Conservation (phyloP, 1,140 invertebrate genomes). For the Drosophila lowei region DNA sequence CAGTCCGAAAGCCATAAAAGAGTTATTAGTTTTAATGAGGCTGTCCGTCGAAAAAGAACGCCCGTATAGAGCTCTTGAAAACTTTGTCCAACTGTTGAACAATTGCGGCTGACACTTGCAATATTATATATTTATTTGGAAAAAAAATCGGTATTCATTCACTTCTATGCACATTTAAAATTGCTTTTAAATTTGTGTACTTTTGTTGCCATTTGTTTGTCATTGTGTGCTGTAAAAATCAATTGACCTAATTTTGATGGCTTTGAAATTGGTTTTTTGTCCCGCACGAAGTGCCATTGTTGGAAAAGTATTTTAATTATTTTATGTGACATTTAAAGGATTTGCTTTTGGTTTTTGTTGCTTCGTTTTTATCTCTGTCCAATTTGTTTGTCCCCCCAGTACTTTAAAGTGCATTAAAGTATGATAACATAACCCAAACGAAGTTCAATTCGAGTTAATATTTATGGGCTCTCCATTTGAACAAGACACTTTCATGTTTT, state of each 20-base stretch:
- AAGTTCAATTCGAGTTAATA: too few species aligned
- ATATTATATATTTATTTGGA: background rate
- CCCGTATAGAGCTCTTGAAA: constrained; percentile 7
- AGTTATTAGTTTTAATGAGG: constrained; percentile 67
- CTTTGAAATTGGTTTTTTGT: constrained; percentile 29
- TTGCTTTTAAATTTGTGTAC: constrained; percentile 30
- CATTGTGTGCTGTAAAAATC: constrained; percentile 40
- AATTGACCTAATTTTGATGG: constrained; percentile 43
- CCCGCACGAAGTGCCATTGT: constrained; percentile 13
- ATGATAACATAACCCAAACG: background rate
- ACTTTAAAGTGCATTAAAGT: constrained; percentile 15
- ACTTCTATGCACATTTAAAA: constrained; percentile 1
- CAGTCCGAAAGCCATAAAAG: constrained; percentile 49
- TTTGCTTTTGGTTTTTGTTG: constrained; percentile 12
- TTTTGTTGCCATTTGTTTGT: constrained; percentile 20
- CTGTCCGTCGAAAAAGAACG: constrained; percentile 15
- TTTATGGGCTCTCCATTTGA: too few species aligned
- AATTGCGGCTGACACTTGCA: constrained; percentile 1
- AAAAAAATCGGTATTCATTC: background rate
- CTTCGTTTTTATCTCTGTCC: background rate
- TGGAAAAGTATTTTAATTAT: constrained; percentile 40
- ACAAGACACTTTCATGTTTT: too few species aligned
- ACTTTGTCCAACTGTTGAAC: constrained; percentile 35
- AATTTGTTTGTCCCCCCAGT: constrained; percentile 1
- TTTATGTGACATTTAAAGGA: constrained; percentile 25